Evolutionary conservation across 2,797 vertebrate genomes (phyloP), one percentile per base, ranked within the genome.

Genomic region (Sciurus carolinensis): DNA sequence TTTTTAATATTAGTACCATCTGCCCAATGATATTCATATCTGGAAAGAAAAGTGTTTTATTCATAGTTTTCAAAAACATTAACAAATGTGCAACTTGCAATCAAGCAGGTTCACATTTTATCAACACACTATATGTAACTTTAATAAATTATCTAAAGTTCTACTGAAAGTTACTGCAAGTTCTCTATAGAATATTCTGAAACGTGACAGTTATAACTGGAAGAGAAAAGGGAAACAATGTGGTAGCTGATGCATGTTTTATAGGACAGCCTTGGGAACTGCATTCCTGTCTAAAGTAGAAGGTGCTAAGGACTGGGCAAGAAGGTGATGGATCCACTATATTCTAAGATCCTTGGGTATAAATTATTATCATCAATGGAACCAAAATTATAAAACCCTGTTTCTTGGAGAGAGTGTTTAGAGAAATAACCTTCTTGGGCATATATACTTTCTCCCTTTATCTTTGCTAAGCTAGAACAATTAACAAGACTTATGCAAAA

Each of bases 1-100:
- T 99, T 99, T 98, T 99, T 99, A 94, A 99, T 99, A 97, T 99
- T 99, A 95, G 99, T 99, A 94, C 99, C 99, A 13, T 99, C 99
- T 1, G 99, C 99, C 99, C 99, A 99, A 97, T 99, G 99, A 98
- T 99, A 99, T 96, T 99, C 99, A 28, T 99, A 99, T 98, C 99
- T 99, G 92, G 1, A 42, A 67, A 97, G 67, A 96, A 83, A 92
- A 93, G 92, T 12, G 33, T 82, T 82, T 95, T 83, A 90, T 11
- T 81, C 26, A 94, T 44, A 57, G 62, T 87, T 95, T 94, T 95
- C 42, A 87, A 95, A 91, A 96, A 67, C 30, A 69, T 66, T 80
- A 94, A 95, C 77, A 92, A 87, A 94, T 30, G 7, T 90, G 20
- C n/a, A 96, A 88, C 15, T 69, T 95, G 20, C 54, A 86, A 96